These are phyloP conservation scores for Dermatophagoides farinae DNA, from an alignment of 1,140 invertebrate genomes.

Conservation along the genomic window DNA sequence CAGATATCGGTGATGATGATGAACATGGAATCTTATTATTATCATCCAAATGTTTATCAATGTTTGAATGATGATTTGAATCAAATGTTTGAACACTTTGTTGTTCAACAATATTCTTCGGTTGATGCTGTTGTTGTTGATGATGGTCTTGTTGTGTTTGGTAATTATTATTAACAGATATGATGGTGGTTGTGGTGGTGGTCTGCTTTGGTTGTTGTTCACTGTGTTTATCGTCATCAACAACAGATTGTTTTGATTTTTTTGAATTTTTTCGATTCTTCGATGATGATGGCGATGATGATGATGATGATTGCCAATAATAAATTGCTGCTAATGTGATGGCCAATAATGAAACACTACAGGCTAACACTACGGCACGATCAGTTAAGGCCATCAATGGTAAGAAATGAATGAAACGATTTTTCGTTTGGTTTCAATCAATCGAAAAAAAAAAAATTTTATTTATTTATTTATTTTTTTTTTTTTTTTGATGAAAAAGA, in stretches of 20 bases:
- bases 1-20: not conserved
- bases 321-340: not conserved
- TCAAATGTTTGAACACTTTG: not conserved
- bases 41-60: not conserved
- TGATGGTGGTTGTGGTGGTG: not conserved
- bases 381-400: no score
- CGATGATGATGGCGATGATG: not conserved
- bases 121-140: not conserved
- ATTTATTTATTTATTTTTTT: no score
- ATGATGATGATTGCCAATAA: not conserved
- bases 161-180: not conserved
- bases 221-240: not conserved
- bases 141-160: not conserved
- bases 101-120: not conserved
- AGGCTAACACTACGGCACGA: not conserved
- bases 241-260: not conserved
- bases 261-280: not conserved
- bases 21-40: not conserved
- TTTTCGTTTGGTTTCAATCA: no score
- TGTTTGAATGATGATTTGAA: not conserved
- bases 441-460: no score
- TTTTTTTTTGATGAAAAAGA: no score
- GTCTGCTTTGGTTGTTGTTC: no score
- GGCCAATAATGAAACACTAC: slow-evolving; percentile 1
- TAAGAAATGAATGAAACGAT: no score